These are phyloP conservation scores for Tineola bisselliella DNA, from an alignment of 2,888 invertebrate species.

Conservation along the genomic window DNA sequence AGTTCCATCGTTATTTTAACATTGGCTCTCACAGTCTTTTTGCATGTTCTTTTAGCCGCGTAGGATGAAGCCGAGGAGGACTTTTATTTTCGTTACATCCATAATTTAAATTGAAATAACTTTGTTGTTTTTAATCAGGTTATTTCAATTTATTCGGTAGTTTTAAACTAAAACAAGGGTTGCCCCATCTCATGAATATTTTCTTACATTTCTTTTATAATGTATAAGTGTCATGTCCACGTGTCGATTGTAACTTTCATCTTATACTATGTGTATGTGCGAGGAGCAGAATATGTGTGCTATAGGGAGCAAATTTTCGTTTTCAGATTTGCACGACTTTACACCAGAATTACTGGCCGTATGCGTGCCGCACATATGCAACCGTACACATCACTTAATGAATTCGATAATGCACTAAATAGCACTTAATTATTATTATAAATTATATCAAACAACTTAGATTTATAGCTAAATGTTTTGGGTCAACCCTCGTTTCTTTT, in stretches of 20 bases:
- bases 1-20: slow-evolving; percentile 52
- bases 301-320: slow-evolving; percentile 65
- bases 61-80: slow-evolving; percentile 37
- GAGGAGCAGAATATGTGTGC: slow-evolving; percentile 53
- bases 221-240: slow-evolving; percentile 64
- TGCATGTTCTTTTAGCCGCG: slow-evolving; percentile 57
- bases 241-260: slow-evolving; percentile 54
- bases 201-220: slow-evolving; percentile 48
- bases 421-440: slow-evolving; percentile 62
- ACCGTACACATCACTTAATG: slow-evolving; percentile 68
- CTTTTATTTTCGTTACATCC: slow-evolving; percentile 21
- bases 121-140: neutral
- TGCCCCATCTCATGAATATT: slow-evolving; percentile 62
- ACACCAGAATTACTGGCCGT: slow-evolving; percentile 69
- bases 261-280: neutral
- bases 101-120: slow-evolving; percentile 2
- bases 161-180: slow-evolving; percentile 58
- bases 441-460: slow-evolving; percentile 40
- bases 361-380: slow-evolving; percentile 68
- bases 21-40: slow-evolving; percentile 34
- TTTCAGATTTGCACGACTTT: slow-evolving; percentile 69
- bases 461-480: slow-evolving; percentile 62
- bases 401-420: slow-evolving; percentile 63
- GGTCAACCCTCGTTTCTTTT: slow-evolving; percentile 66
- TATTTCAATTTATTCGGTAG: neutral